Base-by-base conservation (phyloP, 2,113 vertebrate species). In the Atrichornis clamosus region DNA sequence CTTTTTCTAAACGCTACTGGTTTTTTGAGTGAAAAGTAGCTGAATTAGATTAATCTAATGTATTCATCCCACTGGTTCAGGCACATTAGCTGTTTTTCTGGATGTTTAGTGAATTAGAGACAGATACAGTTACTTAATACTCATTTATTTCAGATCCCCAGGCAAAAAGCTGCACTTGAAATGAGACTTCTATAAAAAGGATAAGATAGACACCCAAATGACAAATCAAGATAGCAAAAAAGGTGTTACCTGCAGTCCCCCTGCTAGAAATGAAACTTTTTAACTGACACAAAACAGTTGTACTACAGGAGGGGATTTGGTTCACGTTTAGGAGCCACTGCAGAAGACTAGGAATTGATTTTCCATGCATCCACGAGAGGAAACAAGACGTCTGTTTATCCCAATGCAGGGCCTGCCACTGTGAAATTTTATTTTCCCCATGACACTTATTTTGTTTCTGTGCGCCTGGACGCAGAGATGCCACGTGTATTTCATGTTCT, bases 341-440 rank as follows among this genome's bases (percentile, higher is more conserved):
- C 90, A 94, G 72, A 91, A 87, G 68, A 85, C 67, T 88, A 59
- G 50, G 92, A 94, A 96, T 94, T 90, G 93, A 95, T 96, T 96
- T 97, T 95, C 93, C 96, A 93, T 94, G 89, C 95, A 80, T 77
- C 50, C 79, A 87, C 22, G 0, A 3, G 67, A 95, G 87, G 90
- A 96, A 96, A 95, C 78, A 90, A 93, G 67, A 72, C 1, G 30
- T 26, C 82, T 94, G 78, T 87, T 96, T 87, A 90, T 83, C 63
- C 81, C 78, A 90, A 39, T 21, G 58, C 89, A 91, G 63, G 67
- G 89, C 82, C 78, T 95, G 85, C 87, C 94, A 96, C 91, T 85
- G 87, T 73, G 89, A 96, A 96, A 95, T 93, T 91, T 20, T 95
- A 85, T 95, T 93, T 97, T 95, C 78, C 95, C 93, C 95, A 63